A percentile compares a stretch with the other conserved stretches of the same genome.
These are phyloP conservation scores for Mallateleia sp. DNA, from an alignment of 2,888 invertebrate genomes.

Conservation along the genomic window DNA sequence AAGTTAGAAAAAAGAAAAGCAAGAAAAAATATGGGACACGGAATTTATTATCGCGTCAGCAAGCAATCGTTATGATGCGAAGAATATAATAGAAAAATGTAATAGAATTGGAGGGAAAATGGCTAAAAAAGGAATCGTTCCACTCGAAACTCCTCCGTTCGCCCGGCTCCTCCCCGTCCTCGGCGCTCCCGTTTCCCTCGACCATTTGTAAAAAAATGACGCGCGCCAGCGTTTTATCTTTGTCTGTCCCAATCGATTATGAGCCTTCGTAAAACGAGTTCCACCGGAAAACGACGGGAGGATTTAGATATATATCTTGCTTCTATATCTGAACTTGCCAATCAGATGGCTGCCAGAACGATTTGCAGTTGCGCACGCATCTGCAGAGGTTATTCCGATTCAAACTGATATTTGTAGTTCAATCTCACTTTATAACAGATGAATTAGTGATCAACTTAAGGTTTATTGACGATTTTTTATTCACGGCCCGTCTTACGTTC, in stretches of 20 bases:
- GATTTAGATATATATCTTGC: conserved; percentile 74
- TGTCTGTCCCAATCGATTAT: conserved; percentile 77
- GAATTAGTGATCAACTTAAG: conserved; percentile 42
- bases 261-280: conserved; percentile 74
- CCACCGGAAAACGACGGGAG: conserved; percentile 70
- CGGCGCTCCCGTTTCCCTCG: conserved; percentile 15
- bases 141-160: conserved; percentile 48
- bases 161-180: neutral
- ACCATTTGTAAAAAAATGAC: conserved; percentile 75
- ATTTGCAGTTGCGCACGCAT: conserved; percentile 70
- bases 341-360: conserved; percentile 65
- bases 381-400: conserved; percentile 62
- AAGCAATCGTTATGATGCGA: conserved; percentile 85
- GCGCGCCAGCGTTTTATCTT: conserved; percentile 74
- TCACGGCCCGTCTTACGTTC: conserved; percentile 7
- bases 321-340: conserved; percentile 73
- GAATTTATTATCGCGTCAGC: conserved; percentile 87
- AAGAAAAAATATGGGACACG: conserved; percentile 72
- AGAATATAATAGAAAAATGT: conserved; percentile 73
- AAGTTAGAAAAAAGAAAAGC: conserved; percentile 26
- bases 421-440: conserved; percentile 54
- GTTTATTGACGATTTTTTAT: conserved; percentile 23
- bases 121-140: conserved; percentile 44
- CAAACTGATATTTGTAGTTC: conserved; percentile 68
- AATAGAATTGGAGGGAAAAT: conserved; percentile 61